Percentiles rank a stretch among this genome's conserved stretches.
Conservation (phyloP, 2,113 vertebrate genomes). For the Ascaphus truei region DNA sequence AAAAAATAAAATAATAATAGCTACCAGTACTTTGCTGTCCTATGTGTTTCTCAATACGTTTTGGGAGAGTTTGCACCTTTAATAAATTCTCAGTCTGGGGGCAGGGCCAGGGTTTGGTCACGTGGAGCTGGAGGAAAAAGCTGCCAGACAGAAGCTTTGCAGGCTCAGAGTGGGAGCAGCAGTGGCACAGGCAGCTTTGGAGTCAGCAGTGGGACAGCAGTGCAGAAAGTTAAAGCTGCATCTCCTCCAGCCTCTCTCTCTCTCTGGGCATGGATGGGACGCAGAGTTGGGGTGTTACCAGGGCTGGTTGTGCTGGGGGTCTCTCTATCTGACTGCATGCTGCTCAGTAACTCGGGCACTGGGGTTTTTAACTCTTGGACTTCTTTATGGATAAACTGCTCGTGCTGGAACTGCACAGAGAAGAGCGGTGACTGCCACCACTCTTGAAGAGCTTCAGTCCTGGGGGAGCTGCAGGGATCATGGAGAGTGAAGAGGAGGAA, state of each 20-base stretch:
- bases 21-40: no score
- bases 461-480: not conserved
- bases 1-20: no score
- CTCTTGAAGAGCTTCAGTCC: not conserved
- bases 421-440: not conserved
- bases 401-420: not conserved
- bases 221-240: not conserved
- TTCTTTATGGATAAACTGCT: not conserved
- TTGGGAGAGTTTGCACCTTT: no score
- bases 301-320: not conserved
- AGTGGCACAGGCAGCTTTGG: not conserved
- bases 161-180: not conserved
- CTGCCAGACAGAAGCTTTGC: not conserved
- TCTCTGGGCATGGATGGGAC: not conserved
- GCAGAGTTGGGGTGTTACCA: not conserved
- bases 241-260: not conserved
- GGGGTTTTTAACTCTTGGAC: not conserved
- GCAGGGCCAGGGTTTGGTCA: constrained; percentile 26
- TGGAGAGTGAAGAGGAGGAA: constrained; percentile 72
- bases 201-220: not conserved
- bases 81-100: no score
- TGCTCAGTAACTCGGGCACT: not conserved
- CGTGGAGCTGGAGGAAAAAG: not conserved
- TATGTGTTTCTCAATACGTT: no score
- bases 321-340: not conserved